A percentile compares a stretch with the other conserved stretches of the same genome.
Conservation (phyloP, 1,140 invertebrate genomes). For the Hormaphis cornu region DNA sequence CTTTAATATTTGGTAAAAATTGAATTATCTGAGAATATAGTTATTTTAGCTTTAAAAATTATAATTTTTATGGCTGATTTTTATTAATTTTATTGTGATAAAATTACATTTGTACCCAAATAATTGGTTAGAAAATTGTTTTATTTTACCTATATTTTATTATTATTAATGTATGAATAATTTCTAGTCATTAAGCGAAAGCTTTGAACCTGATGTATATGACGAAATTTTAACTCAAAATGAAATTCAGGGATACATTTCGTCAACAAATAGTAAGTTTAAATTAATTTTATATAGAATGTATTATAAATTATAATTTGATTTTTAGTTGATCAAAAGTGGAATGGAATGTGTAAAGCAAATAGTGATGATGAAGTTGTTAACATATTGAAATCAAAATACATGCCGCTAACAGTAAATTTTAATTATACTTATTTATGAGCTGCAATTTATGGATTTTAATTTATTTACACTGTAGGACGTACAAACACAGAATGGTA, state of each 20-base stretch:
- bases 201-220: conserved; percentile 62
- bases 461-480: conserved; percentile 13
- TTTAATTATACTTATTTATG: not conserved
- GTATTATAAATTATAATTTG: conserved; percentile 27
- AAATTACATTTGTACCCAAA: no score
- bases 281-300: not conserved
- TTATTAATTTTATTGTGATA: no score
- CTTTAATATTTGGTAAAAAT: no score
- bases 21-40: no score
- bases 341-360: conserved; percentile 45
- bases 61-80: no score
- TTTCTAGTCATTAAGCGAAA: conserved; percentile 54
- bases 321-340: conserved; percentile 44
- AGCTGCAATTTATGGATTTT: not conserved
- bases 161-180: no score
- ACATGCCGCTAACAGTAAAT: conserved; percentile 40
- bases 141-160: conserved; percentile 4
- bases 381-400: conserved; percentile 43
- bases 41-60: no score
- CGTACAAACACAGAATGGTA: conserved; percentile 1
- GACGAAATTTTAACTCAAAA: conserved; percentile 64
- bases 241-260: conserved; percentile 67
- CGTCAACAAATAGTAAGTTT: conserved; percentile 54
- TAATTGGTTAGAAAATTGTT: no score
- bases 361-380: conserved; percentile 43